Conservation (phyloP, 1,140 invertebrate species). For the Aphaenogaster ashmeadi region DNA sequence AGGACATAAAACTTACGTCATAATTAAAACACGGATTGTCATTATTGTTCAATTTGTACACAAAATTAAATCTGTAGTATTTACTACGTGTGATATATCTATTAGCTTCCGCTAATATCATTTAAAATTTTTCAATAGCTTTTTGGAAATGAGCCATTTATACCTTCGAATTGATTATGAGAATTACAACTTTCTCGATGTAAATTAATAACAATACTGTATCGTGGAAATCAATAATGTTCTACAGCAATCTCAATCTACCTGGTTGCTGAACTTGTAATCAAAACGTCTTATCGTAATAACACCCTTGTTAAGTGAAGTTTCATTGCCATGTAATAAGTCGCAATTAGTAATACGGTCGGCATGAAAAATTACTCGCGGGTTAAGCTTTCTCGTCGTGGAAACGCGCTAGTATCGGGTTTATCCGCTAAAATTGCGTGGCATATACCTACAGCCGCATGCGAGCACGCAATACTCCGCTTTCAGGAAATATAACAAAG, state of each 20-base stretch:
- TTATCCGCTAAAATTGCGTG: constrained; percentile 67
- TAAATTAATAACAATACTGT: constrained; percentile 30
- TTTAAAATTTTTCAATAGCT: neutral
- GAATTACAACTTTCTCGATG: neutral
- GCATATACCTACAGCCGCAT: constrained; percentile 36
- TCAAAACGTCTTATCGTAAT: constrained; percentile 52
- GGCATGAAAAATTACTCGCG: constrained; percentile 55
- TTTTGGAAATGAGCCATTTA: neutral
- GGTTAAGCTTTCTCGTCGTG: constrained; percentile 30
- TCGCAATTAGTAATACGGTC: constrained; percentile 53
- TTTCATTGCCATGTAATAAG: constrained; percentile 56
- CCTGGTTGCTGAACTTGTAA: neutral
- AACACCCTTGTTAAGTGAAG: constrained; percentile 27
- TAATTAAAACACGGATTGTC: neutral
- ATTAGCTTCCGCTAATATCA: neutral
- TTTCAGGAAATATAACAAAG: constrained; percentile 28
- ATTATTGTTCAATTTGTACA: neutral
- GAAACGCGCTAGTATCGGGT: constrained; percentile 48
- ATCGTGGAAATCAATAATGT: constrained; percentile 45
- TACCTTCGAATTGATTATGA: neutral
- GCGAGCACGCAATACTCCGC: constrained; percentile 62
- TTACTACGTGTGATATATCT: too few relatives aligned
- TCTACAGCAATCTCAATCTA: constrained; percentile 10
- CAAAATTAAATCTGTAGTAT: neutral
- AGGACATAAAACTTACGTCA: neutral